Base-by-base conservation (phyloP, 2,113 vertebrate species). In the Seriola dumerili region DNA sequence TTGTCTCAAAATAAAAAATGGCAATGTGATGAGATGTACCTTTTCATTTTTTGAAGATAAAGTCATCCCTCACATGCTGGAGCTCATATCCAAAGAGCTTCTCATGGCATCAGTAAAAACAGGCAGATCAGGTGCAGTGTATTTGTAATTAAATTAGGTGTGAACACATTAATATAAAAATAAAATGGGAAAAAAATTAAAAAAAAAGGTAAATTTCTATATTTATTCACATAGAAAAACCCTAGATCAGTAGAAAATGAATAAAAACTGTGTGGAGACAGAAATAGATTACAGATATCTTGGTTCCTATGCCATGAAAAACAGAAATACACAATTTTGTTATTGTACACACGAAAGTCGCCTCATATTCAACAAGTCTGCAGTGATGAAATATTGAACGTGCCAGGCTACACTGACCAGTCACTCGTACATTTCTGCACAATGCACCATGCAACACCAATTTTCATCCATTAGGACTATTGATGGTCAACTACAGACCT, bases 391-490 rank as follows among this genome's bases (percentile, higher is more conserved):
- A 48, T 54, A 55, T 23, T 73, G 38, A 73, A 38, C 4, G 0
- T 69, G 64, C 70, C 16, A 2, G 59, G 16, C 67, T 44, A 14
- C 40, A 36, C 2, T 46, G 36, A 61, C 34, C 59, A 68, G 21
- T 17, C 44, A 36, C 48, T 25, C 5, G 19, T 6, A 62, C 46
- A 63, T 78, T 68, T 78, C 44, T 78, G 38, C 76, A 74, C 76
- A 65, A 29, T 32, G 9, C 58, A 44, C 8, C 11, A 17, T 29
- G 61, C 32, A 40, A 4, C 48, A 52, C 52, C 61, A 1, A 76
- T 85, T 85, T 76, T 23, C 25, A 42, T 80, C 68, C 48, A 64
- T 81, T 23, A 78, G 54, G 17, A 8, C 44, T 8, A 40, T 21
- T 68, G 42, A 77, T 50, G 29, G 62, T 72, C 73, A 61, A 16